Evolutionary conservation across 2,888 invertebrate genomes (phyloP), one percentile per base, ranked within the genome.

Genomic region (Oeneis ivallda): DNA sequence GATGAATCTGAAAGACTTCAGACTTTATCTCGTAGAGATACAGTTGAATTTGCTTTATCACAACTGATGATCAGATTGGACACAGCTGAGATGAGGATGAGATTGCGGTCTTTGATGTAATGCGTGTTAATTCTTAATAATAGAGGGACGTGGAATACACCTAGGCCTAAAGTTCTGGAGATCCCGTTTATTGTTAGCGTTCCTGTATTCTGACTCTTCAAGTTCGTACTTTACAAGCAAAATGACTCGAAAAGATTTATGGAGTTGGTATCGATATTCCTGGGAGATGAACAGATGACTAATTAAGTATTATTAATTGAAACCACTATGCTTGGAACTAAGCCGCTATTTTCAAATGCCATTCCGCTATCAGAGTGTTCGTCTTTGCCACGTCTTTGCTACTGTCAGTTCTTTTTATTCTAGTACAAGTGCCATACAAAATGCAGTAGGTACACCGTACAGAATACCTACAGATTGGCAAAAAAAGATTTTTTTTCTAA

Each of bases 71-170:
- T 19, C 32, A 43, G 62, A 62, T 62, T 62, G 62, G 62, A 62
- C 62, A 62, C 62, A 62, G 53, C 54, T 54, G 54, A 62, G 61
- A 61, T 50, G 37, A 47, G 19, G 49, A 61, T 52, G 61, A 61
- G 62, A 62, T 62, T 62, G 62, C 62, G 53, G 65, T 59, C 57
- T 65, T 64, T 65, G 65, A 65, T 64, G 67, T 70, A 70, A 67
- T 68, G 71, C 69, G 72, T 72, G 69, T 71, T 74, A 74, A 74
- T 71, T 71, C 72, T 60, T 70, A 71, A 71, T 71, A 68, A 74
- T 68, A 61, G 64, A 69, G 60, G 41, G 50, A 61, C 61, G 26
- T 53, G 11, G 45, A 57, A 58, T 49, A 17, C 39, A 32, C 17
- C 53, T 39, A 37, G 41, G 47, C 52, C 43, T 50, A 13, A 17